Conservation (phyloP, 2,797 vertebrate species). For the Trachops cirrhosus region DNA sequence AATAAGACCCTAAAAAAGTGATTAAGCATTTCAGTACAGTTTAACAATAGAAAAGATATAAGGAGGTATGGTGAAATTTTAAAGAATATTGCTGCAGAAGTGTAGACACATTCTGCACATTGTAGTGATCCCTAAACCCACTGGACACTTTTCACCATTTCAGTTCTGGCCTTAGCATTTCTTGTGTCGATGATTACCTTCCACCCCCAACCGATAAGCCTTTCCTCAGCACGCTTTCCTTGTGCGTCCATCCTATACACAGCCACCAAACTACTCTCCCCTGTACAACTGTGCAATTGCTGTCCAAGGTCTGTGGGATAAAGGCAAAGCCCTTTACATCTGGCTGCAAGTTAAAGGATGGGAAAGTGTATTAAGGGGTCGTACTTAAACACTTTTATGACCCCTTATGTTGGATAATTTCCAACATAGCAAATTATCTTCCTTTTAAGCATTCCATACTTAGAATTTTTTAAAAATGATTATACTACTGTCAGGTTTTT, state of each 20-base stretch:
- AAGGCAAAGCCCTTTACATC: neutral
- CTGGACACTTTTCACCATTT: neutral
- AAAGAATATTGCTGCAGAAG: neutral
- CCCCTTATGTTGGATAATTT: no score
- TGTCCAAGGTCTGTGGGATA: neutral
- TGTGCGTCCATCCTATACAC: neutral
- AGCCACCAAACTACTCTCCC: neutral
- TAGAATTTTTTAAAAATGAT: neutral
- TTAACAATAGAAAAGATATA: neutral
- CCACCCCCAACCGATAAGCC: neutral
- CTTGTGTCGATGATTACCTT: neutral
- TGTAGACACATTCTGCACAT: neutral
- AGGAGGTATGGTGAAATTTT: neutral
- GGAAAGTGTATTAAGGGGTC: neutral
- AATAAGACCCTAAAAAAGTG: neutral
- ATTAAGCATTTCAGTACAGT: neutral
- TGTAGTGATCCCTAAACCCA: neutral
- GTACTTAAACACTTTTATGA: no score
- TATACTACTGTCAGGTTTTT: neutral
- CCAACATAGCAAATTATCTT: neutral
- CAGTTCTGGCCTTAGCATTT: neutral
- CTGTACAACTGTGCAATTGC: neutral
- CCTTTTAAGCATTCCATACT: slow-evolving; percentile 10
- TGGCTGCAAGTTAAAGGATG: neutral
- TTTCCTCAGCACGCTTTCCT: neutral